These are phyloP conservation scores for Zalophus californianus DNA, from an alignment of 2,797 vertebrate species.

Conservation along the genomic window DNA sequence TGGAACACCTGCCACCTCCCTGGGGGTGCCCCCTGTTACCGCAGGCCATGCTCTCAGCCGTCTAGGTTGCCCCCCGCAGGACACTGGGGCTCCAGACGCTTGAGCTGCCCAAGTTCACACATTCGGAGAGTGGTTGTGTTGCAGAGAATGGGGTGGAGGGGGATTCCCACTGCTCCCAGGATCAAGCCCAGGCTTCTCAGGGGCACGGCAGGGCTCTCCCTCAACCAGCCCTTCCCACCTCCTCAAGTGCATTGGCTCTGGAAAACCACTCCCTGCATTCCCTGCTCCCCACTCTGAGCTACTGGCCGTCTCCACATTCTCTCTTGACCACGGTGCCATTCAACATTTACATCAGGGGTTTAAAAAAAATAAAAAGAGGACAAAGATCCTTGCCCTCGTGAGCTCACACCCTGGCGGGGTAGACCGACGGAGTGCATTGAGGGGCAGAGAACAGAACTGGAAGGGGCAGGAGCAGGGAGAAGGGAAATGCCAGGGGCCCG, in stretches of 20 bases:
- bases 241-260: neutral
- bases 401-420: rapidly evolving
- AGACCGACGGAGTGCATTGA: rapidly evolving
- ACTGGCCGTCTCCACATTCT: neutral
- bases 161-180: neutral
- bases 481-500: rapidly evolving
- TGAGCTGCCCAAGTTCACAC: neutral
- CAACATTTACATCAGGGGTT: neutral
- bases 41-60: rapidly evolving
- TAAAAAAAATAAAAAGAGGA: neutral
- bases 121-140: neutral
- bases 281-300: neutral
- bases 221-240: neutral
- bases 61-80: neutral
- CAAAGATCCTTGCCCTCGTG: neutral
- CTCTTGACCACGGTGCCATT: neutral
- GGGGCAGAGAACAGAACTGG: too few species aligned
- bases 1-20: rapidly evolving
- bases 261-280: neutral
- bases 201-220: neutral
- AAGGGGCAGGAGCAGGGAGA: neutral
- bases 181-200: too few species aligned
- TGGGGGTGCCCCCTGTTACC: rapidly evolving
- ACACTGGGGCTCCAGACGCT: neutral
- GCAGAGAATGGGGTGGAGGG: neutral